Base-by-base conservation (phyloP, 2,888 invertebrate genomes). In the Gandaritis pyraliata region DNA sequence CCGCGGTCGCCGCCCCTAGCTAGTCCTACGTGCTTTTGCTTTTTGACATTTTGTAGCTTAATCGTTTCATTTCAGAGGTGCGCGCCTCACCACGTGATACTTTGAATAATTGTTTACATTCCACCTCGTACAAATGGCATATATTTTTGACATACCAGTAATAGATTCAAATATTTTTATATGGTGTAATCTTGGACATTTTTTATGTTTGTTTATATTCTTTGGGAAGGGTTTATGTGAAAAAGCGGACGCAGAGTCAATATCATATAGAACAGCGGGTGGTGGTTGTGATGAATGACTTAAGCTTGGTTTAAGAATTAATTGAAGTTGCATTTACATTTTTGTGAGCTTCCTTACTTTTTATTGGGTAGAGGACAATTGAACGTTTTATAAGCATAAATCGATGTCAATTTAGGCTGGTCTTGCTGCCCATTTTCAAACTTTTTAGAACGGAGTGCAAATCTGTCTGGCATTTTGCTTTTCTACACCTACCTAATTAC, bases 31-130 rank as follows among this genome's bases (percentile, higher is more conserved):
- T 87, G 88, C 90, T 89, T 90, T 90, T 89, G 90, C 90, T 91
- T 92, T 92, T 90, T 90, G 90, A 90, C 90, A 90, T 91, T 91
- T 90, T 89, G 88, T 90, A 88, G 87, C 85, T 85, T 88, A 89
- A 90, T 88, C 87, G 85, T 84, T 85, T 83, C 82, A 83, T 85
- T 85, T 83, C 83, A 84, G 78, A 87, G 86, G 85, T 87, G 83
- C 77, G 82, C 85, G 76, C 73, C 75, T 76, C 78, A 76, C 82
- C 83, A 85, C 81, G 81, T 85, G 83, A 87, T 80, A 77, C 64
- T 54, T 68, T 66, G 74, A 71, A 67, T 71, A 68, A 73, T 71
- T 76, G 77, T 77, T 78, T 76, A 76, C 75, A 69, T 73, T 77
- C 73, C 74, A 72, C 72, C 66, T 60, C 53, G 65, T 58, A 63